phyloP scores from a whole-genome alignment of 2,888 invertebrate genomes.

The Iphiclides podalirius region DNA sequence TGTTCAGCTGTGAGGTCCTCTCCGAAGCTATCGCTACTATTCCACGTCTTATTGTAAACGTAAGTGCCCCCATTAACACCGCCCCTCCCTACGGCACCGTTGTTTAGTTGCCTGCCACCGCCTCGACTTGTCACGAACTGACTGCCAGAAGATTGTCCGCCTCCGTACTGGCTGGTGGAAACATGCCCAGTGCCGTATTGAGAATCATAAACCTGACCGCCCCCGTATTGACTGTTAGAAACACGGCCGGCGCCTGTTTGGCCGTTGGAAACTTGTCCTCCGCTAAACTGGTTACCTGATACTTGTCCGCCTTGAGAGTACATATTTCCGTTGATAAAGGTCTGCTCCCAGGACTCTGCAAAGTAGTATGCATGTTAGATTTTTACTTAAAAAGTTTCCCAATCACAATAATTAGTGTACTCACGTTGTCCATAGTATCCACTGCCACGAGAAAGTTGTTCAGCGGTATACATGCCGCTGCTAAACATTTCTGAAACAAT shows the following conservation, averaged over 20 bases:
- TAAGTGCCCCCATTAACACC: constrained; percentile 32
- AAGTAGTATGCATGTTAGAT: not conserved
- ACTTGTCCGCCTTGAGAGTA: constrained; percentile 30
- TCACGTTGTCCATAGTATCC: constrained; percentile 65
- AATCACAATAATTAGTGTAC: constrained; percentile 22
- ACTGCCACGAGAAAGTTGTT: constrained; percentile 45
- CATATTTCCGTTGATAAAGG: constrained; percentile 26
- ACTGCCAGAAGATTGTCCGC: constrained; percentile 31
- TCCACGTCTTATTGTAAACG: constrained; percentile 49
- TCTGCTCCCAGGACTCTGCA: constrained; percentile 37
- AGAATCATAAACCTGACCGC: constrained; percentile 32
- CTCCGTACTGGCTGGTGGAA: constrained; percentile 31
- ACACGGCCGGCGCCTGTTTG: constrained; percentile 25
- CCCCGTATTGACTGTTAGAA: constrained; percentile 30
- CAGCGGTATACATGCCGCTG: constrained; percentile 51
- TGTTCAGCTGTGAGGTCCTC: constrained; percentile 52
- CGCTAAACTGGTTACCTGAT: constrained; percentile 20
- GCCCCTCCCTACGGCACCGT: constrained; percentile 11
- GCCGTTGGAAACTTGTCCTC: constrained; percentile 34
- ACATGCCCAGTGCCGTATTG: constrained; percentile 9
- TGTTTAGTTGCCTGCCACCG: constrained; percentile 11
- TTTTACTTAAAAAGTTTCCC: not conserved
- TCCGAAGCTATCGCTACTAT: constrained; percentile 36
- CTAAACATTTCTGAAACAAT: constrained; percentile 54
- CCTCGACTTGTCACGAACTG: constrained; percentile 3